phyloP scores from a whole-genome alignment of 2,888 invertebrate genomes.

The Phanerotoma sp. region DNA sequence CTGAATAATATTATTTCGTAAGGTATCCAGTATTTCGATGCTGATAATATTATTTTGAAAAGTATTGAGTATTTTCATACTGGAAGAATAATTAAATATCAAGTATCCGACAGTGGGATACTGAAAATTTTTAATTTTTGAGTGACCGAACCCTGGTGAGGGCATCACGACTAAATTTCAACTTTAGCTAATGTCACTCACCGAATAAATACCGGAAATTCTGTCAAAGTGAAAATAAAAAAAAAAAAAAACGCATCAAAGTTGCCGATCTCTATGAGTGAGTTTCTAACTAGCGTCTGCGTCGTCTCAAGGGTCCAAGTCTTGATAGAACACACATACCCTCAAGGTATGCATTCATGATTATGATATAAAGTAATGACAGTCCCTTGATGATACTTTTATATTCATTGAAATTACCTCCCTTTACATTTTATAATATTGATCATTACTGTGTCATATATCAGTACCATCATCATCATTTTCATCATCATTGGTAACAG shows the following conservation, averaged over 20 bases:
- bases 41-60: too few species aligned
- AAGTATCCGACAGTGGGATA: too few species aligned
- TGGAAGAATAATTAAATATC: too few species aligned
- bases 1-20: too few species aligned
- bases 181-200: neutral
- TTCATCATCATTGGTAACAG: too few species aligned
- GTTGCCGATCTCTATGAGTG: neutral
- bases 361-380: conserved; percentile 33
- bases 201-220: neutral
- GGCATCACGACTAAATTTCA: neutral
- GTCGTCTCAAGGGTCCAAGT: conserved; percentile 15
- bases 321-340: conserved; percentile 35
- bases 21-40: too few species aligned
- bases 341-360: conserved; percentile 30
- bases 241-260: too few species aligned
- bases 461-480: too few species aligned
- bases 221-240: neutral
- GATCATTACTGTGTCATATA: neutral
- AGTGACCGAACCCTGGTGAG: too few species aligned
- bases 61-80: too few species aligned
- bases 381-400: conserved; percentile 38
- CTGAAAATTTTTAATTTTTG: too few species aligned
- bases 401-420: neutral
- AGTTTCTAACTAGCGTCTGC: neutral
- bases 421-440: neutral